Base-by-base conservation (phyloP, 2,113 vertebrate species). In the Eidolon helvum region DNA sequence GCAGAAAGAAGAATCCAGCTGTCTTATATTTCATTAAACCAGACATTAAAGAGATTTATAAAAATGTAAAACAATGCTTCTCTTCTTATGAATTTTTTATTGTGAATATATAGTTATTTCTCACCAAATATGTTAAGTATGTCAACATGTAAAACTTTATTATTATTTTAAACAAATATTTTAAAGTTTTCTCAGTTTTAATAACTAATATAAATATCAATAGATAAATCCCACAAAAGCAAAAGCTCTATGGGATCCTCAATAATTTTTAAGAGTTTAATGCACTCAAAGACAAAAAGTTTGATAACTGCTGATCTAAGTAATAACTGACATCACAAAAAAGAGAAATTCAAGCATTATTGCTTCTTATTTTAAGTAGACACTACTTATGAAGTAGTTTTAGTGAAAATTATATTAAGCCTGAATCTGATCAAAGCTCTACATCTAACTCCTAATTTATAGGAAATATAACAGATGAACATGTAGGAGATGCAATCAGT, bases 81-180 rank as follows among this genome's bases (percentile, higher is more conserved):
- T 43, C 21, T 48, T 91, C 65, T 75, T 75, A 48, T 8, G n/a
- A 87, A 72, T 33, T 79, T 72, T 94, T 90, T 66, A 57, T 26
- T 92, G 95, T 92, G 26, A 68, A 94, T 86, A 86, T 65, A 63
- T 7, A 85, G 65, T 71, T 91, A 53, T 92, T 75, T 71, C 28
- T 5, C 33, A 63, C 53, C 33, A 95, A 90, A 59, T 53, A 48
- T 38, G 4, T 40, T 35, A 57, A 19, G 88, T 80, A 63, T 69
- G 19, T 59, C 82, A 21, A 71, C 38, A 78, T 77, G 4, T 15
- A 71, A 84, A 5, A 5, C 1, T 45, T 87, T 85, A 40, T 57
- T 75, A 10, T 63, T 90, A 89, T 28, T 91, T 82, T 74, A 79
- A 74, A 86, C 16, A 65, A 92, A 79, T 78, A 57, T 83, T 88